Base-by-base conservation (phyloP, 2,113 vertebrate species). In the Oxygymnocypris stewartii region DNA sequence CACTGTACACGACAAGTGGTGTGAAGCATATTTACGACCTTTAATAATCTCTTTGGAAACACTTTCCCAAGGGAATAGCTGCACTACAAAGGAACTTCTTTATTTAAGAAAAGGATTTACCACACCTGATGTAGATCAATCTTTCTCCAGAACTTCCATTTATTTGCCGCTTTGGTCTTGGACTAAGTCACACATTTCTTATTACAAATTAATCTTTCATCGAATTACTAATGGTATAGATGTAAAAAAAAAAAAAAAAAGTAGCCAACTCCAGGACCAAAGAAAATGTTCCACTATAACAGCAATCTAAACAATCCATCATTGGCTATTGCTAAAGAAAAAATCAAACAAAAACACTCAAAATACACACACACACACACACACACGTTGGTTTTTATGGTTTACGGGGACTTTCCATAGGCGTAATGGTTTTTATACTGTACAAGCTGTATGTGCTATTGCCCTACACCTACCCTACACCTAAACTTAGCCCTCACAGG, bases 21-120 rank as follows among this genome's bases (percentile, higher is more conserved):
- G 18, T 71, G 47, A 13, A 74, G 57, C 82, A 74, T 51, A 54
- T 40, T 73, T 71, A 71, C 81, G 31, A 54, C 81, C 47, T 83
- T 54, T 20, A 73, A 28, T 31, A 44, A 63, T 44, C 57, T 37
- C 35, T 4, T 13, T 44, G 16, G 7, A 3, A 37, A 74, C 2
- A 84, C 47, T 84, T 84, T 84, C 82, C 69, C 82, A 74, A 42
- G 82, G 69, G 82, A 54, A 54, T 54, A 44, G 44, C 9, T 44
- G 10, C 51, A 7, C 44, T 10, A 54, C 51, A 20, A 54, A 20
- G 51, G 6, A 16, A 18, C 51, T 54, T 54, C 10, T 42, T 74
- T 3, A 42, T 6, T 12, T 12, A 10, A 23, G 31, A 71, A 71
- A 8, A 35, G 4, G 4, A 74, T 42, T 40, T 9, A 37, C 37